phyloP scores from a whole-genome alignment of 1,140 invertebrate species.

The Theocolax elegans region DNA sequence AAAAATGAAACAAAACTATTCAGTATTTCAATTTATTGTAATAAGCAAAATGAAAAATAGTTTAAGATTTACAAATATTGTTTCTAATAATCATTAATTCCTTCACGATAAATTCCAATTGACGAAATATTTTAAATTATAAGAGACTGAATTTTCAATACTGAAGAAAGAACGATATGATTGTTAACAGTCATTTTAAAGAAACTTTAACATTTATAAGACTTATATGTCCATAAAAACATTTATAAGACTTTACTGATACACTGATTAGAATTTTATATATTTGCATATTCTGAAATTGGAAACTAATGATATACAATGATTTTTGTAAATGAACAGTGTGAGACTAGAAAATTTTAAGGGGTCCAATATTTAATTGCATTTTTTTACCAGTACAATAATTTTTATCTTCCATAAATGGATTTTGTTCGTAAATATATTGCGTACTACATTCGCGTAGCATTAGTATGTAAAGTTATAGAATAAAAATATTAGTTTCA shows the following conservation, averaged over 20 bases:
- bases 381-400: constrained; percentile 31
- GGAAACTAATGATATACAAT: constrained; percentile 11
- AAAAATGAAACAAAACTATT: too few relatives aligned
- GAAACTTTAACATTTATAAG: too few relatives aligned
- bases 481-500: constrained; percentile 11
- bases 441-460: constrained; percentile 10
- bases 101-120: too few relatives aligned
- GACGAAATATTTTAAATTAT: too few relatives aligned
- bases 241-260: too few relatives aligned
- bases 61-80: neutral
- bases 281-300: constrained; percentile 29
- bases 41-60: neutral
- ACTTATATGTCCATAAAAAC: too few relatives aligned
- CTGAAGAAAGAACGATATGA: too few relatives aligned
- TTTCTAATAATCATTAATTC: neutral
- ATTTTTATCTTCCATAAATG: neutral
- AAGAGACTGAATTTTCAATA: too few relatives aligned
- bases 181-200: too few relatives aligned
- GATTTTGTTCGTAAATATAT: constrained; percentile 28
- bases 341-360: neutral
- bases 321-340: constrained; percentile 21
- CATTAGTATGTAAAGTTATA: constrained; percentile 13
- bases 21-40: too few relatives aligned
- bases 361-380: constrained; percentile 35
- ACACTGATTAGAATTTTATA: too few relatives aligned